Evolutionary conservation across 2,113 vertebrate genomes (phyloP).

Genomic region (Phrynocephalus versicolor): DNA sequence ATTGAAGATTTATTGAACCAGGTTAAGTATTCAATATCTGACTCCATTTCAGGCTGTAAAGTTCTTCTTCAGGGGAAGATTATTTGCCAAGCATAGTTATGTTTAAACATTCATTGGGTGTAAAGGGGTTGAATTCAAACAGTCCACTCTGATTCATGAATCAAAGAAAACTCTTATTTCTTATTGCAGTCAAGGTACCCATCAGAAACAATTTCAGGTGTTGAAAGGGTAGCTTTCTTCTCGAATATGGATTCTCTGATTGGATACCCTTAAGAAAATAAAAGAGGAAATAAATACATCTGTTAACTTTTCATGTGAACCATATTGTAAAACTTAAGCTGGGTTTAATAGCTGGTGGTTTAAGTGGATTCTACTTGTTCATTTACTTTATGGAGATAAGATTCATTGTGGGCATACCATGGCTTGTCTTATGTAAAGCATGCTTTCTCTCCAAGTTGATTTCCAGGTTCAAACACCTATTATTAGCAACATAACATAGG

Average conservation of each 20-base stretch:
- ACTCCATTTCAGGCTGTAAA: constrained; percentile 1
- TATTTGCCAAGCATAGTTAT: constrained; percentile 19
- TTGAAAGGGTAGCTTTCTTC: not conserved
- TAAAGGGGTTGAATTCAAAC: constrained; percentile 5
- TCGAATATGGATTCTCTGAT: not conserved
- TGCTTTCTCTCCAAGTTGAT: not conserved
- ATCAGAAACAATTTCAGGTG: not conserved
- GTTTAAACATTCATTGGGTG: not conserved
- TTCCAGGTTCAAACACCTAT: not conserved
- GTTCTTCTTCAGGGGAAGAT: constrained; percentile 11
- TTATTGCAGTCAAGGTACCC: not conserved
- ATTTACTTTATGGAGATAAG: not conserved
- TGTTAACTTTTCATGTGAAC: not conserved
- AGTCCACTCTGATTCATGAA: not conserved
- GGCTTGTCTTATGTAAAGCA: not conserved
- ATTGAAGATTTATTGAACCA: constrained; percentile 15
- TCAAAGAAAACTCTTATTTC: not conserved
- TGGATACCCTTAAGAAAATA: not conserved
- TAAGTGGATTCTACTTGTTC: not conserved
- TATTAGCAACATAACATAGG: too few species aligned
- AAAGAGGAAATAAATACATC: not conserved
- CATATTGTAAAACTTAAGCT: not conserved
- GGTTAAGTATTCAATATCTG: not conserved
- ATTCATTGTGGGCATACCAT: not conserved
- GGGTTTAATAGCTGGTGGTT: not conserved